Conservation (phyloP, 2,888 invertebrate species). For the Eristalis pertinax region DNA sequence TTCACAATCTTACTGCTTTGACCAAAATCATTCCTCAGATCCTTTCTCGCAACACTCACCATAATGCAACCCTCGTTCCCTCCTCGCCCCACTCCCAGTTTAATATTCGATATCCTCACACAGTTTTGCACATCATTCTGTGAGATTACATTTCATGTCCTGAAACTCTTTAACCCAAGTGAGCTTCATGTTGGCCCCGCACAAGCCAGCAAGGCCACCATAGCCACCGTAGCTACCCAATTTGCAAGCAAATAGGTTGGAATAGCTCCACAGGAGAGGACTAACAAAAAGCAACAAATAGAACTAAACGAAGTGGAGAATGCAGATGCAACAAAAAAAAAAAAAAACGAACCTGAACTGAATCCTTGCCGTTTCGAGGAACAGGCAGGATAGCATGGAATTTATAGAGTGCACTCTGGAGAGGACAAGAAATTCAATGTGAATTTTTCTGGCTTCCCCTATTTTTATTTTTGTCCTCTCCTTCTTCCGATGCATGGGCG, state of each 20-base stretch:
- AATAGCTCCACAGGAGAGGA: conserved; percentile 10
- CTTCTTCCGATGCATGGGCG: background rate
- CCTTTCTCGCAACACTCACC: background rate
- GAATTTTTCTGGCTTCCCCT: conserved; percentile 32
- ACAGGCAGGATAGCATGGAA: conserved; percentile 26
- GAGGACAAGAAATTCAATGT: conserved; percentile 66
- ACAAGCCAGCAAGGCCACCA: background rate
- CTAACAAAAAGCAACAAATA: conserved; percentile 9
- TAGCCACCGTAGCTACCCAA: conserved; percentile 19
- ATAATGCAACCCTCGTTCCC: no score
- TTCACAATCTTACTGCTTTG: background rate
- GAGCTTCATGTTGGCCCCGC: no score
- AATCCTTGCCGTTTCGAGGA: conserved; percentile 24
- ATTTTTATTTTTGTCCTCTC: background rate
- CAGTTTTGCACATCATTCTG: background rate
- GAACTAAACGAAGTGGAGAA: conserved; percentile 1
- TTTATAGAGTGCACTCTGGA: conserved; percentile 62
- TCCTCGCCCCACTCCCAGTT: background rate
- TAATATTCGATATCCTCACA: background rate
- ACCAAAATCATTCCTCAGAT: background rate
- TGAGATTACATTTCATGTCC: conserved; percentile 1
- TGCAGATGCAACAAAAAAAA: conserved; percentile 11
- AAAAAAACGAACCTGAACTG: conserved; percentile 14
- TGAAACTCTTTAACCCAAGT: conserved; percentile 6
- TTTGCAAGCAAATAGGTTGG: conserved; percentile 45